These are phyloP conservation scores for Syrrhaptes paradoxus DNA, from an alignment of 2,113 vertebrate genomes.

Conservation along the genomic window DNA sequence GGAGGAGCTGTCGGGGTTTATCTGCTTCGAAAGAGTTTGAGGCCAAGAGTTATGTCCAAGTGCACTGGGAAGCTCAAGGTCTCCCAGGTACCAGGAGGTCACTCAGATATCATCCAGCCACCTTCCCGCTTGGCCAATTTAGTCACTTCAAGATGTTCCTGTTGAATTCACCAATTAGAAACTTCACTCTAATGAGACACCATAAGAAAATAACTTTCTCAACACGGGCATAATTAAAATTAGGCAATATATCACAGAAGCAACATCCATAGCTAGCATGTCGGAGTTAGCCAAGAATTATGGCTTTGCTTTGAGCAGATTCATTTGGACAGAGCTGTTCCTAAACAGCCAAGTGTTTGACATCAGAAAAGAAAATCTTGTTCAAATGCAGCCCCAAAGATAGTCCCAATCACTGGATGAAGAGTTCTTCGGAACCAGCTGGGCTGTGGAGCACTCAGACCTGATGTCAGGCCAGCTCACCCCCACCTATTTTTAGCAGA, in stretches of 20 bases:
- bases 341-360: neutral
- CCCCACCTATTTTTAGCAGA: neutral
- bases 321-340: neutral
- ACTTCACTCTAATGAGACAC: neutral
- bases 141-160: neutral
- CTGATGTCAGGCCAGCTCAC: neutral
- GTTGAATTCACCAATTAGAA: neutral
- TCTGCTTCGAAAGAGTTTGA: neutral
- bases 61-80: neutral
- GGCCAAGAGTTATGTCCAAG: neutral
- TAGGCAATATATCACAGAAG: constrained; percentile 23
- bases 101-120: neutral
- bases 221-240: neutral
- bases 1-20: neutral
- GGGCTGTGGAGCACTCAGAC: neutral
- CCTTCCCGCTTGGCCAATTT: neutral
- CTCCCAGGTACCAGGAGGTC: neutral
- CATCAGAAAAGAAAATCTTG: neutral
- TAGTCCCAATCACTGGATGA: neutral
- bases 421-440: neutral
- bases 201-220: constrained; percentile 8
- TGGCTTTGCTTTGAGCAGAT: neutral
- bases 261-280: neutral
- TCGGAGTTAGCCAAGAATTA: neutral
- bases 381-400: neutral